Percentiles rank a stretch among this genome's conserved stretches.
Conservation (phyloP, 2,797 vertebrate genomes). For the Pagetopsis macropterus region DNA sequence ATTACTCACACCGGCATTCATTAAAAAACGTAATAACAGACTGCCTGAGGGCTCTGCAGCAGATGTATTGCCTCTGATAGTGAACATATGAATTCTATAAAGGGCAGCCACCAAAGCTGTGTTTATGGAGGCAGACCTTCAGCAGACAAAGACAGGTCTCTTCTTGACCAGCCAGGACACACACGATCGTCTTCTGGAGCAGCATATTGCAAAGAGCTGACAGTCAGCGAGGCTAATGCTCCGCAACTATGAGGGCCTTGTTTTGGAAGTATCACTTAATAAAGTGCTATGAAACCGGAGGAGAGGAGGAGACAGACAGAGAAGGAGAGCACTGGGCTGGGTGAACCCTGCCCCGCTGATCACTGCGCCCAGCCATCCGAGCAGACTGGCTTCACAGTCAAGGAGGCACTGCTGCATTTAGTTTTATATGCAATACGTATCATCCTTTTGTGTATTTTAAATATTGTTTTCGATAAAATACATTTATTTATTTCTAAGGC, state of each 20-base stretch:
- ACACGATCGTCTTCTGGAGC: slow-evolving; percentile 64
- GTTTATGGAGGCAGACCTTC: slow-evolving; percentile 61
- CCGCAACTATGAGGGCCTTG: slow-evolving; percentile 70
- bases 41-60: slow-evolving; percentile 22
- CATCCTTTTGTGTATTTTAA: too few relatives aligned
- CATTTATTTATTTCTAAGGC: too few relatives aligned
- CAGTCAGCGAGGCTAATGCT: slow-evolving; percentile 68
- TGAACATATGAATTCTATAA: slow-evolving; percentile 61
- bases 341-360: slow-evolving; percentile 52
- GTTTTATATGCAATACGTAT: too few relatives aligned
- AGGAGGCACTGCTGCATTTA: too few relatives aligned
- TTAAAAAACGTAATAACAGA: slow-evolving; percentile 61
- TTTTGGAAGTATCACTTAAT: slow-evolving; percentile 73
- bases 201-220: slow-evolving; percentile 81
- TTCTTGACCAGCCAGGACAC: slow-evolving; percentile 71
- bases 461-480: too few relatives aligned
- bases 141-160: slow-evolving; percentile 74
- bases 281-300: slow-evolving; percentile 75
- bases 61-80: slow-evolving; percentile 55
- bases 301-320: slow-evolving; percentile 42
- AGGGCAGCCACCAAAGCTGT: slow-evolving; percentile 49
- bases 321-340: slow-evolving; percentile 30
- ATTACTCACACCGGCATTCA: slow-evolving; percentile 54
- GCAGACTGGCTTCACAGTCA: slow-evolving; percentile 1
- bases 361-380: slow-evolving; percentile 54